These are phyloP conservation scores for Balearica regulorum DNA, from an alignment of 2,797 vertebrate genomes.

Conservation along the genomic window DNA sequence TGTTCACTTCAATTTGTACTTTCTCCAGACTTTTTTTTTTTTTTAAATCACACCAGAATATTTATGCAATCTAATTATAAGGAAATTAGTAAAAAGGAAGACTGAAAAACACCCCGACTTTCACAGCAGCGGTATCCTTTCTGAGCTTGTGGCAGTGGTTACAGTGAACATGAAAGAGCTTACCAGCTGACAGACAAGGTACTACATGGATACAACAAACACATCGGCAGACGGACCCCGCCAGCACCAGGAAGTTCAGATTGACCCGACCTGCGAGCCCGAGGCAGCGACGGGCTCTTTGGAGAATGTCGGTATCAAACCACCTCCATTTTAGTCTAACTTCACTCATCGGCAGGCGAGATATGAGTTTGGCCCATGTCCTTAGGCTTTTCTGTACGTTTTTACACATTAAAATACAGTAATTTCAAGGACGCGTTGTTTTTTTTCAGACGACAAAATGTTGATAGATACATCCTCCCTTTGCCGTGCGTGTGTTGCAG, in stretches of 20 bases:
- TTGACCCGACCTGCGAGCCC: not conserved
- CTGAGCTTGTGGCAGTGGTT: not conserved
- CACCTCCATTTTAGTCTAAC: not conserved
- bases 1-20: not conserved
- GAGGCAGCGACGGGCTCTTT: not conserved
- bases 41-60: not conserved
- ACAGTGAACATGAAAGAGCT: slow-evolving; percentile 3
- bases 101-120: not conserved
- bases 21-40: not conserved
- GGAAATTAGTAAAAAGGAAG: not conserved
- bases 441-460: not conserved
- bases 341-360: not conserved
- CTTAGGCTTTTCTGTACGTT: not conserved
- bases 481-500: not conserved
- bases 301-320: not conserved
- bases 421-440: not conserved
- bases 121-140: not conserved
- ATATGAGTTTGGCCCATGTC: not conserved
- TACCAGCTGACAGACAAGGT: slow-evolving; percentile 30
- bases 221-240: not conserved
- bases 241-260: not conserved
- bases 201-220: slow-evolving; percentile 11
- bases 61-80: not conserved
- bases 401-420: not conserved
- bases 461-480: not conserved